A percentile compares a stretch with the other conserved stretches of the same genome.
phyloP scores from a whole-genome alignment of 2,113 vertebrate species.

The Pseudonaja textilis region DNA sequence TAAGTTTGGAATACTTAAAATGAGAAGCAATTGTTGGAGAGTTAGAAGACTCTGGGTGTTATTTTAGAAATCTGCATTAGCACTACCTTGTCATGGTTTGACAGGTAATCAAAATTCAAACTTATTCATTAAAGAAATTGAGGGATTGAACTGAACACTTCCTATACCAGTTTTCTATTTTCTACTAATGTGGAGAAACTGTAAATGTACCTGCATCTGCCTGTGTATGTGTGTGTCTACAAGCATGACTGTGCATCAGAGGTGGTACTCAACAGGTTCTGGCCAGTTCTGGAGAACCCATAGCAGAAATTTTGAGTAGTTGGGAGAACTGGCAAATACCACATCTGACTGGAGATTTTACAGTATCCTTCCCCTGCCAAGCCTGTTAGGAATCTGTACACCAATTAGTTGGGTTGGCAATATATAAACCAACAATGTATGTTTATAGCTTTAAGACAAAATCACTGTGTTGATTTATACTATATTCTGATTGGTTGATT shows the following conservation, averaged over 20 bases:
- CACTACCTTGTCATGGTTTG: slow-evolving; percentile 17
- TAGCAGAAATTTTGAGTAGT: too few relatives aligned
- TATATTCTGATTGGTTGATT: too few relatives aligned
- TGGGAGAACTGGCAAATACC: too few relatives aligned
- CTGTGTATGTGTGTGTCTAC: background rate
- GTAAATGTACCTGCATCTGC: background rate
- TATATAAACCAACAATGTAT: too few relatives aligned
- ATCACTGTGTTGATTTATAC: too few relatives aligned
- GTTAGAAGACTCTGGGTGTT: slow-evolving; percentile 2
- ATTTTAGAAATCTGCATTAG: slow-evolving; percentile 32
- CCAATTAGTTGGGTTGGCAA: too few relatives aligned
- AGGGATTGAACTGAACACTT: slow-evolving; percentile 9
- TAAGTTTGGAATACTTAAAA: background rate
- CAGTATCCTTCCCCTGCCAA: too few relatives aligned
- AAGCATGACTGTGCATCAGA: background rate
- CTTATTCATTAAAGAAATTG: slow-evolving; percentile 24
- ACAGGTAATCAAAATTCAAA: slow-evolving; percentile 26
- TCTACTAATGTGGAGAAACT: background rate
- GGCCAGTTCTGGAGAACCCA: too few relatives aligned
- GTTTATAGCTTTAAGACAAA: too few relatives aligned
- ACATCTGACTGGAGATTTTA: too few relatives aligned
- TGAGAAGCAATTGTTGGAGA: background rate
- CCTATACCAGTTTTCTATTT: slow-evolving; percentile 13
- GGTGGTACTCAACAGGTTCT: too few relatives aligned
- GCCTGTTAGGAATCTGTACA: too few relatives aligned